Evolutionary conservation across 2,797 vertebrate species (phyloP), one percentile per base, ranked within the genome.

Genomic region (Capromys pilorides): DNA sequence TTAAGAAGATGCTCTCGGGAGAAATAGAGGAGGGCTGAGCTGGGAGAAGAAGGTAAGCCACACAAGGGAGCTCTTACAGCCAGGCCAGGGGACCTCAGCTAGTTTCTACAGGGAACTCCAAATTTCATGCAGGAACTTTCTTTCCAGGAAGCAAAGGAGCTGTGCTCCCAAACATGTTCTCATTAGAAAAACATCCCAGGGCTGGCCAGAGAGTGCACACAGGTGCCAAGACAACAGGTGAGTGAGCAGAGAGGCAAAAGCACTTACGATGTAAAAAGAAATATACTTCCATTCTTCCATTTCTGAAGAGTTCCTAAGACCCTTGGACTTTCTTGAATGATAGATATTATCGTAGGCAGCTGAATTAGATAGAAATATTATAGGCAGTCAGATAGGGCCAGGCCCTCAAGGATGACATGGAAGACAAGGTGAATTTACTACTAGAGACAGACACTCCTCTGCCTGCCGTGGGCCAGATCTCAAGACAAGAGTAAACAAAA

Each of bases 1-100:
- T 92, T 85, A 91, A 95, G 69, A 71, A 86, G 71, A 18, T 66
- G 10, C 41, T 95, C 61, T 73, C 85, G 14, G 77, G 88, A 94
- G 66, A 93, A 90, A 57, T 36, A 77, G 69, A 33, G 16, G 49
- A 66, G 1, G n/a, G 14, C 62, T 19, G 54, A 94, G 82, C 61
- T 59, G 28, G n/a, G 54, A 59, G 11, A 89, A 39, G 10, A 28
- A 80, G 7, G 59, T 11, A 92, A 96, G 19, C 14, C 41, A 57
- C 16, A 33, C 7, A 84, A 91, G 2, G n/a, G 36, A 45, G 5
- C 79, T 22, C 83, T 95, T 80, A 81, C 24, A 14, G 91, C 22
- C 9, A 87, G 93, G 49, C 64, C 41, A 33, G 67, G 28, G 1
- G 39, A 57, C 39, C 80, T 94, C 82, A 82, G 3, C 39, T 45